These are phyloP conservation scores for Tanypteryx hageni DNA, from an alignment of 2,888 invertebrate species.

Conservation along the genomic window DNA sequence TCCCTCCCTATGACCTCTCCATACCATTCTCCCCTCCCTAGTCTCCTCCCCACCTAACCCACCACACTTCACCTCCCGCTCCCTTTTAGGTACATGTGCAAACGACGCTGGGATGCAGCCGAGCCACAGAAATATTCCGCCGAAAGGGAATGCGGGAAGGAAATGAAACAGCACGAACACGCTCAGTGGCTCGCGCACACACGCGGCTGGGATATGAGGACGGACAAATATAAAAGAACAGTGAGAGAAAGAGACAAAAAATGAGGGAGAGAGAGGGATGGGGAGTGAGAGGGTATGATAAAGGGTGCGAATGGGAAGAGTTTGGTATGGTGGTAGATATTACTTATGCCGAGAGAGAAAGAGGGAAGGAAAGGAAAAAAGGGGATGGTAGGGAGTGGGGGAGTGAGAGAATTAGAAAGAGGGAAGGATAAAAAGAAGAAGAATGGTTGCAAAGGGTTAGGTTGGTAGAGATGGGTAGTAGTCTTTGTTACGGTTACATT, in stretches of 20 bases:
- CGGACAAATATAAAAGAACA: not conserved
- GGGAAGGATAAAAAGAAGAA: not conserved
- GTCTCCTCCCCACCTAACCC: no score
- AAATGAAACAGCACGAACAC: conserved; percentile 12
- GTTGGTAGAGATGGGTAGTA: no score
- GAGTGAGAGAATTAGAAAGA: not conserved
- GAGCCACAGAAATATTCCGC: not conserved
- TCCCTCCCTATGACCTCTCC: no score
- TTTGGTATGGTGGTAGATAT: not conserved
- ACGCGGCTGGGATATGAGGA: not conserved
- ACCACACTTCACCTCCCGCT: not conserved
- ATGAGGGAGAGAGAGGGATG: not conserved
- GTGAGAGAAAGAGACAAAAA: not conserved
- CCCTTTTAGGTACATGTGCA: conserved; percentile 34
- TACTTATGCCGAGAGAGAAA: not conserved
- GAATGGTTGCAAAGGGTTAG: no score
- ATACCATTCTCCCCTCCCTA: no score
- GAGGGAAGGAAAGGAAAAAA: not conserved
- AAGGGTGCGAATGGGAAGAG: no score
- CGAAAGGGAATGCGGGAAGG: conserved; percentile 7
- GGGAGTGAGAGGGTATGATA: no score
- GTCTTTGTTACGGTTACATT: no score
- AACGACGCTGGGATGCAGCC: conserved; percentile 9
- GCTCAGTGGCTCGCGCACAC: conserved; percentile 1
- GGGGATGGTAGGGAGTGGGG: not conserved